Percentiles rank a stretch among this genome's conserved stretches.
These are phyloP conservation scores for Thymelicus sylvestris DNA, from an alignment of 2,888 invertebrate genomes.

Conservation along the genomic window DNA sequence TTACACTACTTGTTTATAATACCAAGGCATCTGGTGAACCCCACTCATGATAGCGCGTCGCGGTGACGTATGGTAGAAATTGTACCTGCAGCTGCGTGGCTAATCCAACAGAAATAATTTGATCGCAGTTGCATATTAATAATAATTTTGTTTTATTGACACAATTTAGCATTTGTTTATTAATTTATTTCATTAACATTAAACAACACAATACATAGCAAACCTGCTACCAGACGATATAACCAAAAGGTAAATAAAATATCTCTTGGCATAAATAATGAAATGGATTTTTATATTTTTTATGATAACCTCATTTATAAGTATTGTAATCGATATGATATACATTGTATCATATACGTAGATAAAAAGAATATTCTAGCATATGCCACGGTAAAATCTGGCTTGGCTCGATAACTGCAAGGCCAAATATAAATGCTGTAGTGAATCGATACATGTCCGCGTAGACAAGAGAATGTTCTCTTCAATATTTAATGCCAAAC, in stretches of 20 bases:
- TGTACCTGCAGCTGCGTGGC: too few relatives aligned
- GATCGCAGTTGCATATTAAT: not conserved
- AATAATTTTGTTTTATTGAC: too few relatives aligned
- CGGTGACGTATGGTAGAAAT: not conserved
- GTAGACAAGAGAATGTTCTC: slow-evolving; percentile 1
- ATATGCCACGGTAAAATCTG: not conserved
- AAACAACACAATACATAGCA: too few relatives aligned
- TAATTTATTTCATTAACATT: too few relatives aligned
- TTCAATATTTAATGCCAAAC: slow-evolving; percentile 5
- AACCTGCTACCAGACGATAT: too few relatives aligned
- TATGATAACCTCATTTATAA: not conserved
- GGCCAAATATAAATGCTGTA: slow-evolving; percentile 17
- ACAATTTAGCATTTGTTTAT: too few relatives aligned
- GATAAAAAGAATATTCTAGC: slow-evolving; percentile 3
- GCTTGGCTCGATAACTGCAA: slow-evolving; percentile 16
- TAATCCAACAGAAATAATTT: not conserved
- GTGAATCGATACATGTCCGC: slow-evolving; percentile 7
- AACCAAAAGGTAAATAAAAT: too few relatives aligned
- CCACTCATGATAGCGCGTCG: not conserved
- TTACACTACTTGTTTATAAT: not conserved
- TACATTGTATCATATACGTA: slow-evolving; percentile 3
- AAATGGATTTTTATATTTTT: not conserved
- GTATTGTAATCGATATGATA: not conserved
- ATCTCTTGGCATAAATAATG: not conserved
- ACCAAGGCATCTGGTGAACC: not conserved